Conservation (phyloP, 2,113 vertebrate species). For the Ariopsis seemanni region DNA sequence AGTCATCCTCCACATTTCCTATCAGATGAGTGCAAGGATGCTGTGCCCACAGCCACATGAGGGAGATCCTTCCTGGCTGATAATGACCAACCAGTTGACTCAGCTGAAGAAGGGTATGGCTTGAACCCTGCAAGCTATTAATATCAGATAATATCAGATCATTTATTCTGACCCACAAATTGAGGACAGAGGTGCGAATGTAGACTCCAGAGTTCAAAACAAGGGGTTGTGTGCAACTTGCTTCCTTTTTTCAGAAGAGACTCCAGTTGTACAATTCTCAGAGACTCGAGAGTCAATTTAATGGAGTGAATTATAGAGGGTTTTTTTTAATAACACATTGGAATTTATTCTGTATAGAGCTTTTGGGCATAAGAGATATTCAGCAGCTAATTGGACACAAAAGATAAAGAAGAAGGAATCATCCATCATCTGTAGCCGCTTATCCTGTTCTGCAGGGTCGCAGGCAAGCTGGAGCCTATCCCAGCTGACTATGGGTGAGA, state of each 20-base stretch:
- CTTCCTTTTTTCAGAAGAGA: background rate
- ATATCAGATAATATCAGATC: background rate
- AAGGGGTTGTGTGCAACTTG: background rate
- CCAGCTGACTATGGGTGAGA: no score
- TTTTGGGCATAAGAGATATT: background rate
- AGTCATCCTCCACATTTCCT: background rate
- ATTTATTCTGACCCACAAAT: background rate
- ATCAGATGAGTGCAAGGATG: background rate
- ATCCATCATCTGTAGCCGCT: no score
- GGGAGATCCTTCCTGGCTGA: background rate
- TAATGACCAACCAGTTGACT: background rate
- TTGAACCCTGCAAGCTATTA: background rate
- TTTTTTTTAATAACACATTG: no score
- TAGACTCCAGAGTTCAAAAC: background rate
- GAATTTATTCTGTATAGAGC: background rate
- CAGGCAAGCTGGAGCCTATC: no score
- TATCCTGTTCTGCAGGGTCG: no score
- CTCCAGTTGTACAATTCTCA: background rate
- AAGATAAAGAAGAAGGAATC: no score
- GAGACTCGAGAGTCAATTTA: background rate
- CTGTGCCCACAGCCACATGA: background rate
- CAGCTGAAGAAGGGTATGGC: background rate
- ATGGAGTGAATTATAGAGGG: no score
- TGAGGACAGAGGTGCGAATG: background rate
- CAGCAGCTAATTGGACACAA: background rate